phyloP scores from a whole-genome alignment of 2,113 vertebrate genomes.

The Poecilia latipinna region DNA sequence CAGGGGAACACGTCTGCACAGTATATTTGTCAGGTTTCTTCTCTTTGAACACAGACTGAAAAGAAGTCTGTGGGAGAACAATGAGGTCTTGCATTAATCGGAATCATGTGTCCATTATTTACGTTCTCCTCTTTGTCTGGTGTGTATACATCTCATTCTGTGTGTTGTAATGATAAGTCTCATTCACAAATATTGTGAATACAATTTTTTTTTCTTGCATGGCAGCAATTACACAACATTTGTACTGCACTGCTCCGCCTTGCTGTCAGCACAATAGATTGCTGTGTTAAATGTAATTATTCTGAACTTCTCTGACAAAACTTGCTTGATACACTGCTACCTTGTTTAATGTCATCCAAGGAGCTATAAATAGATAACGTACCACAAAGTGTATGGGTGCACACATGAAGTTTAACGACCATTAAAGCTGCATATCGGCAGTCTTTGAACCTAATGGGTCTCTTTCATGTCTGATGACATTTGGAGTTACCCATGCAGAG shows the following conservation, averaged over 20 bases:
- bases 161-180: neutral
- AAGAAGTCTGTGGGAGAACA: neutral
- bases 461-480: neutral
- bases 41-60: neutral
- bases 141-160: neutral
- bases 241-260: conserved; percentile 8
- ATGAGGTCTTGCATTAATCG: neutral
- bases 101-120: conserved; percentile 24
- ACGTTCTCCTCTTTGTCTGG: neutral
- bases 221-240: neutral
- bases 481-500: neutral
- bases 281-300: neutral
- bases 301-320: neutral
- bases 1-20: conserved; percentile 20
- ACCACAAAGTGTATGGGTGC: neutral
- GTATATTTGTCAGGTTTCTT: neutral
- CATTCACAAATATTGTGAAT: neutral
- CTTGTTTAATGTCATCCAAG: neutral
- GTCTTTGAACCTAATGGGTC: neutral
- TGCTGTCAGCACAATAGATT: conserved; percentile 1
- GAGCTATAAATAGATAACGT: neutral
- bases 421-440: neutral
- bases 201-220: neutral
- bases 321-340: neutral
- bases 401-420: neutral